These are phyloP conservation scores for Chaetorhynchus papuensis DNA, from an alignment of 2,113 vertebrate species.

Conservation along the genomic window DNA sequence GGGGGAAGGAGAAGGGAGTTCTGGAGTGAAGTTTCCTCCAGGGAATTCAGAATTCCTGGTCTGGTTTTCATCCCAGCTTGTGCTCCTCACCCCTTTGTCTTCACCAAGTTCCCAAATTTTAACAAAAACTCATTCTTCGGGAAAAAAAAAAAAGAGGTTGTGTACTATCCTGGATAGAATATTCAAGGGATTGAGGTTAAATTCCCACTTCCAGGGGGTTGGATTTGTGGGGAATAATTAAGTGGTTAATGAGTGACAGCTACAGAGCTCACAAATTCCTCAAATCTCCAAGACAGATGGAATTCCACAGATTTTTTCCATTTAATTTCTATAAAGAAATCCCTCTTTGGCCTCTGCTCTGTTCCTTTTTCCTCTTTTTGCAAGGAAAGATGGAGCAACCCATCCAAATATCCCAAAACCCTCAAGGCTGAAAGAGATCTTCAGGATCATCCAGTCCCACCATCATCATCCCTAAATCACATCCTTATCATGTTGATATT, in stretches of 20 bases:
- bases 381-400: background rate
- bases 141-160: background rate
- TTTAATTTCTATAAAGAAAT: slow-evolving; percentile 49
- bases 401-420: background rate
- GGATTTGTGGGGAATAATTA: background rate
- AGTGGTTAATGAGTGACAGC: background rate
- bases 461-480: background rate
- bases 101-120: background rate
- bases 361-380: slow-evolving; percentile 21
- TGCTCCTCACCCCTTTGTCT: background rate
- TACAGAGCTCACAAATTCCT: background rate
- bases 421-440: background rate
- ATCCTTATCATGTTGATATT: background rate
- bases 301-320: slow-evolving; percentile 50
- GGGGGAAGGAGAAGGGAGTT: background rate
- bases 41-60: background rate
- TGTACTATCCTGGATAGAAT: background rate
- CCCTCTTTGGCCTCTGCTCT: slow-evolving; percentile 15
- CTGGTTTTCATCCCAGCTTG: background rate
- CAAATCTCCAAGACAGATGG: slow-evolving; percentile 48
- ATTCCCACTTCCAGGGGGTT: background rate
- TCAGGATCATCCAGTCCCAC: background rate
- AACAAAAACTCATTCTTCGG: background rate
- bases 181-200: background rate
- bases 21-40: background rate